Evolutionary conservation across 2,888 invertebrate genomes (phyloP).

Genomic region (Sarcophaga subvicina): DNA sequence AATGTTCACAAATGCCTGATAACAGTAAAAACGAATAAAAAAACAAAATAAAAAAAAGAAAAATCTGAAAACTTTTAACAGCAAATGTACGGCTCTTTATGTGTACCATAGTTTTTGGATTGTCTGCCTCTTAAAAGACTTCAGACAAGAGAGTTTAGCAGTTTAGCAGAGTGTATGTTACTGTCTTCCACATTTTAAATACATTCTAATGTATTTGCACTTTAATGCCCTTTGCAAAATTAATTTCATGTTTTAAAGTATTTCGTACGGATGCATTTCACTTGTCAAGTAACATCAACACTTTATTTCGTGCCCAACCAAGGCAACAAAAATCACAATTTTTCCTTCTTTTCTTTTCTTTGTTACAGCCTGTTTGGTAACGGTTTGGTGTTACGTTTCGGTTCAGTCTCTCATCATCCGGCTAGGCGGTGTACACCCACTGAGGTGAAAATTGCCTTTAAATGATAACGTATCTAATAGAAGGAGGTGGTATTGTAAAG

Average conservation of each 20-base stretch:
- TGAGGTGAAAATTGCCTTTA: conserved; percentile 63
- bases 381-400: conserved; percentile 21
- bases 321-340: conserved; percentile 25
- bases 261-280: conserved; percentile 63
- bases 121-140: neutral
- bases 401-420: conserved; percentile 11
- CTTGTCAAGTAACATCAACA: conserved; percentile 67
- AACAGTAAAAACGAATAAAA: too few relatives aligned
- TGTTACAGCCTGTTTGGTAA: conserved; percentile 44
- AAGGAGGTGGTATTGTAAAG: conserved; percentile 13
- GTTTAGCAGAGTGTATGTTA: neutral
- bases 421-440: conserved; percentile 64
- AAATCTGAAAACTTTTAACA: neutral
- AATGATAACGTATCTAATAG: conserved; percentile 60
- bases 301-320: conserved; percentile 65
- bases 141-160: too few relatives aligned
- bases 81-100: neutral
- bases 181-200: conserved; percentile 48
- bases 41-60: too few relatives aligned
- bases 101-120: neutral
- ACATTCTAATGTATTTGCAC: conserved; percentile 64
- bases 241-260: conserved; percentile 63
- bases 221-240: conserved; percentile 63
- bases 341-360: neutral
- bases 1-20: conserved; percentile 27